Percentiles rank a stretch among this genome's conserved stretches.
Conservation (phyloP, 2,888 invertebrate genomes). For the Ophion obscuratus region DNA sequence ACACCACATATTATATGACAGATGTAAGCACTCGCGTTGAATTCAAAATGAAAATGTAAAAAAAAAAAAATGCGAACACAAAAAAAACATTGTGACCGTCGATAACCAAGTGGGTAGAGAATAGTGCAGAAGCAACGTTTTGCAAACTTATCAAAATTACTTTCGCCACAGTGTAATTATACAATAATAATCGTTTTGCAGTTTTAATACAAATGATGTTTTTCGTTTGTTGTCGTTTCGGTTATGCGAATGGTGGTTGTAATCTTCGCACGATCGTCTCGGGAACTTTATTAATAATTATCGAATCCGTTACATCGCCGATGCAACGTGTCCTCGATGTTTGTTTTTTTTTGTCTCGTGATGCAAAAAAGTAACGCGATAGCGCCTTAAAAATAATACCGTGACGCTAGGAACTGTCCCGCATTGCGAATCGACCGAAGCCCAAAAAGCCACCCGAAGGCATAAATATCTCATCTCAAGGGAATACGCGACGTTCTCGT, state of each 20-base stretch:
- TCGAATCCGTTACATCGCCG: constrained; percentile 57
- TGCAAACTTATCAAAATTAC: constrained; percentile 68
- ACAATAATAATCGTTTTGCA: constrained; percentile 21
- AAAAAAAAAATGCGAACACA: not conserved
- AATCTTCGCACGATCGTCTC: constrained; percentile 15
- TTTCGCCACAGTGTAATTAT: constrained; percentile 72
- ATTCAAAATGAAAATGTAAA: constrained; percentile 11
- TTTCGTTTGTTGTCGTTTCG: constrained; percentile 5
- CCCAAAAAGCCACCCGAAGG: constrained; percentile 42
- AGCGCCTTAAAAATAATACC: constrained; percentile 82
- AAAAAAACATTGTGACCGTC: constrained; percentile 22
- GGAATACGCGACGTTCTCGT: constrained; percentile 40
- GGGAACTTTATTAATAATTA: constrained; percentile 9
- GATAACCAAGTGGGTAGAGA: constrained; percentile 10
- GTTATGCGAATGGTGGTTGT: not conserved
- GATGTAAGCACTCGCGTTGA: constrained; percentile 57
- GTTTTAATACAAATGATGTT: constrained; percentile 37
- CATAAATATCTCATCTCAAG: constrained; percentile 25
- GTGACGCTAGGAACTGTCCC: constrained; percentile 82
- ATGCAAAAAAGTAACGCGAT: constrained; percentile 75
- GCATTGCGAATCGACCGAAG: constrained; percentile 72
- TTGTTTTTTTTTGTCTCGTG: not conserved
- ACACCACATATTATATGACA: constrained; percentile 35
- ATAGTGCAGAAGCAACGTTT: constrained; percentile 40
- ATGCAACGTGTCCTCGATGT: constrained; percentile 6